Evolutionary conservation across 2,888 invertebrate species (phyloP), one percentile per base, ranked within the genome.

Genomic region (Pomacea canaliculata): DNA sequence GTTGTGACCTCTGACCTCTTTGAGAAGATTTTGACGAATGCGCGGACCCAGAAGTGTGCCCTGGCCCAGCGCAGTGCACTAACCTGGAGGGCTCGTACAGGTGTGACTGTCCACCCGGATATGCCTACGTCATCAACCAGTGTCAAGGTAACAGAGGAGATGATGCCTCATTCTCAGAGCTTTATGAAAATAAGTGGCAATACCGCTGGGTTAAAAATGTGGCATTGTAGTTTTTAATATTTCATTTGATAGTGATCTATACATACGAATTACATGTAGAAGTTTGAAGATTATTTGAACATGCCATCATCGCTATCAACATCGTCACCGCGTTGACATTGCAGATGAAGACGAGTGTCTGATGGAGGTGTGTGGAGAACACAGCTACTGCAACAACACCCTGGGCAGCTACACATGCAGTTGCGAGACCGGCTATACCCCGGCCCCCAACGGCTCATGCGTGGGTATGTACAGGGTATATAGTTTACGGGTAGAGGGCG

Each of bases 21-120:
- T 10, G n/a, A 2, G 23, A 51, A 81, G 81, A 81, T 62, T 70
- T 81, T 48, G 80, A 80, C 66, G 81, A 81, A 70, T 81, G 81
- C 62, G 71, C 76, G 19, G 81, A 79, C 59, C 66, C 59, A 0
- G 78, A 71, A 27, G 76, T 81, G 37, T 81, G 81, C 71, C 78
- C 59, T 1, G 74, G 65, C 0, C 68, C 63, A 13, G 77, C 77
- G 7, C 66, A 68, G 16, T 82, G 81, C 49, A 63, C 70, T 70
- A 80, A 82, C 66, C 67, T 76, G 19, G 78, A 78, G 5, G 80
- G 80, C 8, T 78, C 76, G 27, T 82, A 77, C 76, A 37, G 62
- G 13, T 82, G 81, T 67, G 49, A 76, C 7, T 82, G 81, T 68
- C 78, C 78, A 27, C 60, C 72, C 1, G 81, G 81, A 12, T 82